Evolutionary conservation across 2,888 invertebrate species (phyloP).

Genomic region (Ferrisia virgata): DNA sequence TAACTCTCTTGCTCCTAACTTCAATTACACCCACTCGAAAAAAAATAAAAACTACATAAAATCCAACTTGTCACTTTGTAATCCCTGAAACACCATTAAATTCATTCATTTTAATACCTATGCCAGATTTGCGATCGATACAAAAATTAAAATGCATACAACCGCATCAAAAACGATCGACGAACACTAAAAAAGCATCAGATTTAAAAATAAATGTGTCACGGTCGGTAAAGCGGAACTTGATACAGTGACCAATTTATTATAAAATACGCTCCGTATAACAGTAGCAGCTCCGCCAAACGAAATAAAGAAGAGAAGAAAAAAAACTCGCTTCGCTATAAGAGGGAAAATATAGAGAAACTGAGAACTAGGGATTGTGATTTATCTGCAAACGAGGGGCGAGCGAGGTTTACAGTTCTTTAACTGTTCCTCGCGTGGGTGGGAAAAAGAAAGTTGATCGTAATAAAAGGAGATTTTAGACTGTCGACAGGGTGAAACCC

Average conservation of each 20-base stretch:
- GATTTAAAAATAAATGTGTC: slow-evolving; percentile 45
- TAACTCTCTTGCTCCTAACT: too few relatives aligned
- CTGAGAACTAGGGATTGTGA: slow-evolving; percentile 30
- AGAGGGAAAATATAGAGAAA: slow-evolving; percentile 18
- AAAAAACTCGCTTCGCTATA: background rate
- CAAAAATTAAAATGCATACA: slow-evolving; percentile 21
- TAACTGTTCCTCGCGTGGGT: slow-evolving; percentile 28
- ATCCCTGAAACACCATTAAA: background rate
- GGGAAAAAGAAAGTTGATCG: slow-evolving; percentile 28
- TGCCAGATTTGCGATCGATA: background rate
- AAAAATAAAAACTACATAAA: background rate
- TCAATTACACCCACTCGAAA: background rate
- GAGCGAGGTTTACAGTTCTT: slow-evolving; percentile 17
- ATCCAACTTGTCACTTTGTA: background rate
- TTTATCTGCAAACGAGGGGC: background rate
- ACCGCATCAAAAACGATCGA: slow-evolving; percentile 17
- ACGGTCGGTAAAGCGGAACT: slow-evolving; percentile 45
- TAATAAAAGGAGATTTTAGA: slow-evolving; percentile 41
- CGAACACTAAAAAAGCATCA: slow-evolving; percentile 36
- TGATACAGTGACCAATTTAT: slow-evolving; percentile 45
- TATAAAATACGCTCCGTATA: slow-evolving; percentile 16
- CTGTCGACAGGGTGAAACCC: slow-evolving; percentile 39
- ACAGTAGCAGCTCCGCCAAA: background rate
- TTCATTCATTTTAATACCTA: background rate
- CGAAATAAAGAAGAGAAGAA: background rate